phyloP scores from a whole-genome alignment of 2,888 invertebrate species.

The Campoplex nolae region DNA sequence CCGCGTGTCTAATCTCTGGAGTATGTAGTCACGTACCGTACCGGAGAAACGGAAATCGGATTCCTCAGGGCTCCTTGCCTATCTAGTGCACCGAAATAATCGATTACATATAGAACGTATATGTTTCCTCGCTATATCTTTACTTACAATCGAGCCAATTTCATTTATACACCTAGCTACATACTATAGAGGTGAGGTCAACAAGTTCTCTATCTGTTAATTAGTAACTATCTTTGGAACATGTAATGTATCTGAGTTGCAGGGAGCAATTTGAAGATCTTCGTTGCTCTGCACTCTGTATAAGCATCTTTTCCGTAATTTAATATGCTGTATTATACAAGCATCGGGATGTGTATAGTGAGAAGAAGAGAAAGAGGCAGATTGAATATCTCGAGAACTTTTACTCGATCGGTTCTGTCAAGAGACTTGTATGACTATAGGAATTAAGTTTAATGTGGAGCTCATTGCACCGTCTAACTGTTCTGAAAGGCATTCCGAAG shows the following conservation, averaged over 20 bases:
- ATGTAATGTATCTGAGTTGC: background rate
- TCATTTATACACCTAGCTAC: constrained; percentile 8
- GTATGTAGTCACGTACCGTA: constrained; percentile 44
- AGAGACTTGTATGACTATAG: constrained; percentile 34
- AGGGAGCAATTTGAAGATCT: constrained; percentile 23
- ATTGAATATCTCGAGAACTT: constrained; percentile 16
- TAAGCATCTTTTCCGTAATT: constrained; percentile 19
- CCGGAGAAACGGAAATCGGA: constrained; percentile 52
- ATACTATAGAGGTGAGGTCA: background rate
- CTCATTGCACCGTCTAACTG: constrained; percentile 36
- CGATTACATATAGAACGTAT: background rate
- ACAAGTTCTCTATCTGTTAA: constrained; percentile 46
- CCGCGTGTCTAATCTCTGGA: constrained; percentile 53
- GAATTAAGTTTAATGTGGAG: constrained; percentile 63
- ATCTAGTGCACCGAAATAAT: constrained; percentile 19
- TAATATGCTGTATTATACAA: background rate
- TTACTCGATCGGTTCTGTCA: constrained; percentile 1
- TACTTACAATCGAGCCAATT: constrained; percentile 14
- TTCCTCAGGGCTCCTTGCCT: constrained; percentile 60
- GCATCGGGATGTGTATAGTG: constrained; percentile 1
- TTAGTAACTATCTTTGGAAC: constrained; percentile 50
- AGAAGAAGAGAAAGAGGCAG: constrained; percentile 36
- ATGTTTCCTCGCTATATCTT: constrained; percentile 11
- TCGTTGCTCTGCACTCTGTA: constrained; percentile 12
- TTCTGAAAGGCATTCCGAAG: constrained; percentile 27